Percentiles rank a stretch among this genome's conserved stretches.
These are phyloP conservation scores for Aurelia aurita DNA, from an alignment of 30 jellyfish, hydroid and myxozoan genomes.

Conservation along the genomic window DNA sequence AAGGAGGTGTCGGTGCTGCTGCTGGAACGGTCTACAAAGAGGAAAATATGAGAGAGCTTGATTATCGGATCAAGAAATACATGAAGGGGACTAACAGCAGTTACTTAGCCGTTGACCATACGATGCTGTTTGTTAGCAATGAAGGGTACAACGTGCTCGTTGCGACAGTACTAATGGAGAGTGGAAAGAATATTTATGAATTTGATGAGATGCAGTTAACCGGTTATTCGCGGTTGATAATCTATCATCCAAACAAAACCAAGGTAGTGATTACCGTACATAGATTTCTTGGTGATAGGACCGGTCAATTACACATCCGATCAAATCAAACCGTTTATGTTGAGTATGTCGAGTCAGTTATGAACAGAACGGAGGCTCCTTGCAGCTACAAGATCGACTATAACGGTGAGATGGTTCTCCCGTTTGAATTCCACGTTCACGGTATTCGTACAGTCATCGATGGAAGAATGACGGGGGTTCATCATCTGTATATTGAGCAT, in stretches of 20 bases:
- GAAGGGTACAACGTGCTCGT: conserved; percentile 61
- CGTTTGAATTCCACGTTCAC: conserved; percentile 72
- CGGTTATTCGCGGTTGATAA: conserved; percentile 55
- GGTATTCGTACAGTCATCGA: conserved; percentile 66
- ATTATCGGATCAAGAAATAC: conserved; percentile 61
- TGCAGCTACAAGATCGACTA: conserved; percentile 59
- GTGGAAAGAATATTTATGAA: conserved; percentile 35
- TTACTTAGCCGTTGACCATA: conserved; percentile 64
- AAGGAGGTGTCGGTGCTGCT: conserved; percentile 59
- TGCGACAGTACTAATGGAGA: conserved; percentile 70
- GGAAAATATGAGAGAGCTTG: conserved; percentile 57
- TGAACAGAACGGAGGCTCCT: conserved; percentile 77
- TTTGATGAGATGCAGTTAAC: conserved; percentile 64
- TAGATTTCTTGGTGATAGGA: conserved; percentile 62
- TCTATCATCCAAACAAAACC: conserved; percentile 52
- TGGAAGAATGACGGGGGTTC: conserved; percentile 82
- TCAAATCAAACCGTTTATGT: conserved; percentile 52
- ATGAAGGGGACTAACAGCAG: conserved; percentile 47
- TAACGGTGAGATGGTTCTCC: conserved; percentile 67
- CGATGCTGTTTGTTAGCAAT: conserved; percentile 62
- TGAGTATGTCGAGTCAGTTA: conserved; percentile 57
- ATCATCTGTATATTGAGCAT: conserved; percentile 61
- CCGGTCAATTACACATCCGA: conserved; percentile 70
- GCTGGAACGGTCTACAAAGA: conserved; percentile 76
- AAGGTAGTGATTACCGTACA: conserved; percentile 40